These are phyloP conservation scores for Napeogenes sylphis DNA, from an alignment of 2,888 invertebrate species.

Conservation along the genomic window DNA sequence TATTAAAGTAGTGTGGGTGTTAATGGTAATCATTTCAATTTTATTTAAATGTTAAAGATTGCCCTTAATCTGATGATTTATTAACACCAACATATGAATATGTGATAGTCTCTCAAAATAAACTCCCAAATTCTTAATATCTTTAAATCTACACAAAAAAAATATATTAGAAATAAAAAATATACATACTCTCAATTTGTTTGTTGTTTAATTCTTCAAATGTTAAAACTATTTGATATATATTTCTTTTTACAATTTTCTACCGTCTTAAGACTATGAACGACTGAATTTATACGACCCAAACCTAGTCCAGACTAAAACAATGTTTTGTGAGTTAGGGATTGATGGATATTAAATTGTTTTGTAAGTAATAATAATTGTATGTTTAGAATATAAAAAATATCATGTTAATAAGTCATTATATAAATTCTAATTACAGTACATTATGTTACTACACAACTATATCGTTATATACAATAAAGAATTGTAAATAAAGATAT, in stretches of 20 bases:
- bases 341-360: slow-evolving; percentile 20
- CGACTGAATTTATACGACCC: slow-evolving; percentile 27
- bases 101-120: too few species aligned
- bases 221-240: background rate
- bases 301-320: slow-evolving; percentile 30
- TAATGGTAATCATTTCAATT: too few species aligned
- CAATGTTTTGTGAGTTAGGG: slow-evolving; percentile 26
- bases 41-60: too few species aligned
- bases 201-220: background rate
- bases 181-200: too few species aligned
- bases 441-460: background rate
- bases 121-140: too few species aligned
- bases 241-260: slow-evolving; percentile 8
- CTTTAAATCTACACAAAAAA: too few species aligned
- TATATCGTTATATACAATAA: slow-evolving; percentile 7
- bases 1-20: too few species aligned
- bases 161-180: too few species aligned
- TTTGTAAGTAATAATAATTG: slow-evolving; percentile 24
- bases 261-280: slow-evolving; percentile 5
- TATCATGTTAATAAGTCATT: slow-evolving; percentile 30
- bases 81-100: too few species aligned
- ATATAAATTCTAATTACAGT: slow-evolving; percentile 27
- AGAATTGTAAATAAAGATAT: slow-evolving; percentile 18
- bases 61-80: too few species aligned
- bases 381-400: slow-evolving; percentile 27